phyloP scores from a whole-genome alignment of 2,888 invertebrate genomes.

The Antitype chi region DNA sequence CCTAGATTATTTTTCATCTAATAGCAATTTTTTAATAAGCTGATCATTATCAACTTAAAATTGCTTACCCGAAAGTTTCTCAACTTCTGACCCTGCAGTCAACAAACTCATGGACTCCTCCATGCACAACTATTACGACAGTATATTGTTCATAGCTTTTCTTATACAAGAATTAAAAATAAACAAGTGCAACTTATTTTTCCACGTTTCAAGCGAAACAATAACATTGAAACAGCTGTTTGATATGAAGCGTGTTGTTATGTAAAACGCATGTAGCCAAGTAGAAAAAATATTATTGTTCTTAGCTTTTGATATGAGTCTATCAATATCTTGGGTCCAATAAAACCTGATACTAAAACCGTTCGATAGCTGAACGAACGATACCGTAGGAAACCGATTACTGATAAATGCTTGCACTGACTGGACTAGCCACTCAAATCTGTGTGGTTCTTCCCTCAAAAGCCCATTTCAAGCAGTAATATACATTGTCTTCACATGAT shows the following conservation, averaged over 20 bases:
- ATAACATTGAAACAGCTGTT: conserved; percentile 58
- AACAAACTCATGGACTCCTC: conserved; percentile 13
- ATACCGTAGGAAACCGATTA: too few species aligned
- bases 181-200: conserved; percentile 50
- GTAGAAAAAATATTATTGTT: background rate
- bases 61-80: conserved; percentile 11
- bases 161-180: conserved; percentile 49
- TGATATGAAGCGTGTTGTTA: conserved; percentile 24
- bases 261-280: conserved; percentile 9
- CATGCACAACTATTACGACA: conserved; percentile 2
- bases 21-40: background rate
- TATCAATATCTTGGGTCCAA: background rate
- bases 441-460: too few species aligned
- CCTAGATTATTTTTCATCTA: background rate
- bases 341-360: background rate
- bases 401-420: too few species aligned
- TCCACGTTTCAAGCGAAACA: conserved; percentile 38
- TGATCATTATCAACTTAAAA: background rate
- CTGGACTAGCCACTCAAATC: too few species aligned
- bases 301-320: background rate
- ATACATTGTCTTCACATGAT: too few species aligned
- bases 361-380: background rate
- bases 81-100: background rate
- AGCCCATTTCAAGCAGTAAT: too few species aligned
- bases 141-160: conserved; percentile 25